Evolutionary conservation across 2,797 vertebrate genomes (phyloP), one percentile per base, ranked within the genome.

Genomic region (Valencia hispanica): DNA sequence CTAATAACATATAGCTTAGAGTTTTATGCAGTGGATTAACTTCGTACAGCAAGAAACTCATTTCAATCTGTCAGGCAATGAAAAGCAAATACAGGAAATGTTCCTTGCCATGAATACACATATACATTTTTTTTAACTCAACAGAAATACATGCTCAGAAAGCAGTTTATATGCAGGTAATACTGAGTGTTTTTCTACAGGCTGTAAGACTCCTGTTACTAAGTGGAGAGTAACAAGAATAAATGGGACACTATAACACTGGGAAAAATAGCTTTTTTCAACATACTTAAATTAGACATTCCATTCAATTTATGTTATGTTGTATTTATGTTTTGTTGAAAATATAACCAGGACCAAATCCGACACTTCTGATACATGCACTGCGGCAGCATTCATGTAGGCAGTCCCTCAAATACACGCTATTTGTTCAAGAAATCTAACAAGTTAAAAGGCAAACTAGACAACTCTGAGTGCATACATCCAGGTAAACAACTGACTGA

Each of bases 91-190:
- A 72, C 41, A 61, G 22, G 5, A 74, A 70, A 5, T 36, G 48
- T 78, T 34, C 8, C 83, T 20, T 43, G 45, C 45, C n/a, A 32
- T 41, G 74, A 66, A 80, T 75, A 39, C 30, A 75, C 63, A 80
- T 88, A 85, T 83, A 75, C 61, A 8, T 48, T 30, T 85, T n/a
- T 30, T 50, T 41, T 22, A 71, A 75, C 55, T 11, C n/a, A 65
- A 61, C 17, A 11, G 39, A 41, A 45, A 68, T 76, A 36, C 59
- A 22, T 39, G 53, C 43, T 75, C 57, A 75, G 76, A 78, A 47
- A 39, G 65, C 14, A 5, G 55, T 78, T 76, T 75, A 20, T 78
- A 68, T 79, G 32, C 75, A 74, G 59, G 73, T 73, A 63, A 69
- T 53, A 65, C 61, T 77, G 53, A 53, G 32, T 32, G 34, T 27